These are phyloP conservation scores for Boloria euphrosyne DNA, from an alignment of 2,888 invertebrate genomes.

Conservation along the genomic window DNA sequence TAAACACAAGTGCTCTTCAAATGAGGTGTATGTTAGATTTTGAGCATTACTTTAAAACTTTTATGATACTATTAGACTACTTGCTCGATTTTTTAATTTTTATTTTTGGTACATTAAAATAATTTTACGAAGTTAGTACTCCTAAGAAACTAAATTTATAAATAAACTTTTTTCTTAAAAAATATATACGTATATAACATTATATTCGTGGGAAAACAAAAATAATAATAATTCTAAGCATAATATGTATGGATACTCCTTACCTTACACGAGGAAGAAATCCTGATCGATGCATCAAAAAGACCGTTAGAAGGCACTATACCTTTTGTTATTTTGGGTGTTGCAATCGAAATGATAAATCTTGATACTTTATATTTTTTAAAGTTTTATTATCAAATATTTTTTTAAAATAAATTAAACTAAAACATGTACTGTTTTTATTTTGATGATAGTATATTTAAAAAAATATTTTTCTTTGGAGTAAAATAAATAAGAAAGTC, in stretches of 20 bases:
- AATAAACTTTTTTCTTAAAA: not conserved
- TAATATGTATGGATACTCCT: conserved; percentile 36
- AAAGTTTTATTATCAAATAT: not conserved
- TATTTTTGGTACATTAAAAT: too few species aligned
- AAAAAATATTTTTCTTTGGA: too few species aligned
- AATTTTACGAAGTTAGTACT: not conserved
- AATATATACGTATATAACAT: conserved; percentile 2
- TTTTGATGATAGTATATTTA: too few species aligned
- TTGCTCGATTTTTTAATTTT: too few species aligned
- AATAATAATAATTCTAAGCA: conserved; percentile 53
- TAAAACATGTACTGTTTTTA: not conserved
- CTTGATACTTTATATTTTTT: conserved; percentile 52
- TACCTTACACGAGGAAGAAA: conserved; percentile 58
- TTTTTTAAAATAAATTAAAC: not conserved
- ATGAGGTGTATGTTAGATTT: conserved; percentile 5
- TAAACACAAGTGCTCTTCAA: conserved; percentile 13
- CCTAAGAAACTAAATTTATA: not conserved
- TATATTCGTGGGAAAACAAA: conserved; percentile 66
- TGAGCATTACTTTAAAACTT: conserved; percentile 1
- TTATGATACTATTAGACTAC: not conserved
- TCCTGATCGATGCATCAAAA: conserved; percentile 68
- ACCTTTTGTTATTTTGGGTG: conserved; percentile 62
- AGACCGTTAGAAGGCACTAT: conserved; percentile 77
- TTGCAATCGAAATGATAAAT: conserved; percentile 36
- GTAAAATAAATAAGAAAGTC: too few species aligned